phyloP scores from a whole-genome alignment of 2,797 vertebrate genomes.

The Trematocara caparti region DNA sequence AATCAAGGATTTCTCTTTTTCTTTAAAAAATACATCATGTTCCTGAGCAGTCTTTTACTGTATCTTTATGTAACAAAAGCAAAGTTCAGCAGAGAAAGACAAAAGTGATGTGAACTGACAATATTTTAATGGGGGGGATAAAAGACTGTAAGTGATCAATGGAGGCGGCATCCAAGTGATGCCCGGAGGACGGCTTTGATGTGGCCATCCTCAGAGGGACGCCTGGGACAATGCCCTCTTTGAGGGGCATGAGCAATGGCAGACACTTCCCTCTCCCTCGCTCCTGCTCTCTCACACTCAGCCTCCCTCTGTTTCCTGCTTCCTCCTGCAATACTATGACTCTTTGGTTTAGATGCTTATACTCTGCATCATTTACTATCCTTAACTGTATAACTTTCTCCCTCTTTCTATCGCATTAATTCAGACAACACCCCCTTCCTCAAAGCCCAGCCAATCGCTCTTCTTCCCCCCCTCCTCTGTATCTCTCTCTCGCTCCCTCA shows the following conservation, averaged over 20 bases:
- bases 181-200: constrained; percentile 80
- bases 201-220: constrained; percentile 77
- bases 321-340: constrained; percentile 10
- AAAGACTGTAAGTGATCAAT: constrained; percentile 88
- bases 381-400: constrained; percentile 59
- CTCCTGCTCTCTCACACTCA: constrained; percentile 49
- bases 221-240: constrained; percentile 81
- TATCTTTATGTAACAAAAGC: constrained; percentile 75
- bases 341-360: constrained; percentile 15
- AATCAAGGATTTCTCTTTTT: background rate
- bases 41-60: constrained; percentile 26
- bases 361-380: constrained; percentile 36
- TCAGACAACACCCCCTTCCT: constrained; percentile 71
- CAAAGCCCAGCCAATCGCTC: constrained; percentile 55
- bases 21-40: constrained; percentile 19
- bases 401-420: constrained; percentile 69
- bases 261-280: constrained; percentile 72
- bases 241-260: constrained; percentile 75
- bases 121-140: constrained; percentile 81
- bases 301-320: constrained; percentile 20
- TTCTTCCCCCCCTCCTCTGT: constrained; percentile 31
- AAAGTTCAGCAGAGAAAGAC: constrained; percentile 80
- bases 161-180: constrained; percentile 81
- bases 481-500: constrained; percentile 52
- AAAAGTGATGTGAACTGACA: constrained; percentile 83